A percentile compares a stretch with the other conserved stretches of the same genome.
Evolutionary conservation across 53 echinoderm and acorn worm genomes (phyloP).

Genomic region (Echinarachnius parma): DNA sequence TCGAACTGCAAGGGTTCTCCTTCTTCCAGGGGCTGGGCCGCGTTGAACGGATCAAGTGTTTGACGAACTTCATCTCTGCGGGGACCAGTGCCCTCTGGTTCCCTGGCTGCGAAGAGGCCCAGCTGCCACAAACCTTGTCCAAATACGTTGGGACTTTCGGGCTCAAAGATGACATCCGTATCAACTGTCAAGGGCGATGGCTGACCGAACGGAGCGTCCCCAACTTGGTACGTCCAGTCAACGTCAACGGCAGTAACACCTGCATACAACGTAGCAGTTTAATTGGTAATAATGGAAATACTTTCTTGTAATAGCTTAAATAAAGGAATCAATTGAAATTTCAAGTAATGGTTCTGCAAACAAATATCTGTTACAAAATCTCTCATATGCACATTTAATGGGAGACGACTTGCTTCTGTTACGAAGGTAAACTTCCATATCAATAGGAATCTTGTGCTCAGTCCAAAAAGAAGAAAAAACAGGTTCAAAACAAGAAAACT

Average conservation of each 20-base stretch:
- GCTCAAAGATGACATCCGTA: slow-evolving; percentile 63
- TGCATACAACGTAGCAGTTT: too few relatives aligned
- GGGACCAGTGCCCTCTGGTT: slow-evolving; percentile 59
- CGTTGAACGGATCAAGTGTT: slow-evolving; percentile 67
- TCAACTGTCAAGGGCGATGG: slow-evolving; percentile 58
- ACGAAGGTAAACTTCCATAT: too few relatives aligned
- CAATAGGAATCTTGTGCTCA: too few relatives aligned
- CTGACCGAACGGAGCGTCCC: slow-evolving; percentile 60
- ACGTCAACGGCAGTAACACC: slow-evolving; percentile 66
- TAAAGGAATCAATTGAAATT: too few relatives aligned
- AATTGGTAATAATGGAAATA: too few relatives aligned
- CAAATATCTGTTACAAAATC: too few relatives aligned
- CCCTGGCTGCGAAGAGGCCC: slow-evolving; percentile 68
- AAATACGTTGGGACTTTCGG: slow-evolving; percentile 61
- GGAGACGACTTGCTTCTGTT: too few relatives aligned
- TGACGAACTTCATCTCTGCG: slow-evolving; percentile 54
- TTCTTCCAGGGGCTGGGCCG: slow-evolving; percentile 54
- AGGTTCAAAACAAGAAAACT: neutral
- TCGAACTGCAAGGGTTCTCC: slow-evolving; percentile 73
- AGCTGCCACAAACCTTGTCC: slow-evolving; percentile 80
- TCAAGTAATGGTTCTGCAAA: too few relatives aligned
- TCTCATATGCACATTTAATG: too few relatives aligned
- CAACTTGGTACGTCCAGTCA: slow-evolving; percentile 58
- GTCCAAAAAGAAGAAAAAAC: neutral
- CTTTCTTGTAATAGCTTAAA: too few relatives aligned